phyloP scores from a whole-genome alignment of 1,140 invertebrate species.

The Cepaea nemoralis region DNA sequence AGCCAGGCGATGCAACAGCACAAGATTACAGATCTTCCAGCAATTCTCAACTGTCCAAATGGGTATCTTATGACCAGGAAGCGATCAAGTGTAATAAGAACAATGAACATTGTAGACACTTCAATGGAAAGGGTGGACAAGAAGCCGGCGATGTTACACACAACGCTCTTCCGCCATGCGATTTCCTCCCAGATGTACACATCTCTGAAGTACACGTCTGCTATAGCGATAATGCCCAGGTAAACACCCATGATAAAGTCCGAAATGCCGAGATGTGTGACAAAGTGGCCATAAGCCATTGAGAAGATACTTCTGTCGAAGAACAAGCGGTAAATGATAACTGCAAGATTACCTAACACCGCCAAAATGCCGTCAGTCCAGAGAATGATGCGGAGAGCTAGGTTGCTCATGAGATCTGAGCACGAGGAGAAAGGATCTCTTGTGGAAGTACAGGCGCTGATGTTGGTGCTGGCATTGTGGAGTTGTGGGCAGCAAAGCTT shows the following conservation, averaged over 20 bases:
- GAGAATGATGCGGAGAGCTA: conserved; percentile 36
- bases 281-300: conserved; percentile 42
- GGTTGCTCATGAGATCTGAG: conserved; percentile 8
- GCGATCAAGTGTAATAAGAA: conserved; percentile 50
- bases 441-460: background rate
- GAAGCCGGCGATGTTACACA: conserved; percentile 58
- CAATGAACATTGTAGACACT: conserved; percentile 45
- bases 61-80: conserved; percentile 55
- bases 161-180: conserved; percentile 45
- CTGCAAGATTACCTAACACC: conserved; percentile 50
- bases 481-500: conserved; percentile 30
- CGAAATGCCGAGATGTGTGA: conserved; percentile 54
- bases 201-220: conserved; percentile 51
- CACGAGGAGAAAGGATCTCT: conserved; percentile 23
- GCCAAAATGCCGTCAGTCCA: conserved; percentile 45
- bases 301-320: background rate
- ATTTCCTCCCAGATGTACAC: conserved; percentile 50
- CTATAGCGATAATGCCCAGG: conserved; percentile 53
- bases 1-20: conserved; percentile 39
- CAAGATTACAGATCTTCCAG: conserved; percentile 21
- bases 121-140: conserved; percentile 57
- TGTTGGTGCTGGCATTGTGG: background rate
- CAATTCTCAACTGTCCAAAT: conserved; percentile 45
- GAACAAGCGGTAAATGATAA: conserved; percentile 43
- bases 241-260: conserved; percentile 64